phyloP scores from a whole-genome alignment of 2,113 vertebrate species.

The Atractosteus spatula region DNA sequence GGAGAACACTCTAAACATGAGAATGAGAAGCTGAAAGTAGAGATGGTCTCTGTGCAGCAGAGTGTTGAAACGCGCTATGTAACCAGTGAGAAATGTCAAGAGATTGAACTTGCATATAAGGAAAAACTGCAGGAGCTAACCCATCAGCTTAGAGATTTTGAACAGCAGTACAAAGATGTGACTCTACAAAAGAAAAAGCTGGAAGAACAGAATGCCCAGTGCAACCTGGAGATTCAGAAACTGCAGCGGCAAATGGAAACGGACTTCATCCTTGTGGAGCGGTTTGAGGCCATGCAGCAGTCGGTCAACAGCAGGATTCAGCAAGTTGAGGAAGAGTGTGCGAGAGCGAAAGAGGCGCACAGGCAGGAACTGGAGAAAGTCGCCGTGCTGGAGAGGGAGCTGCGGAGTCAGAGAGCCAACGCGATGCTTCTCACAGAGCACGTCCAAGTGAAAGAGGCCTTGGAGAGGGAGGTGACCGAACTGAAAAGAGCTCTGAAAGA shows the following conservation, averaged over 20 bases:
- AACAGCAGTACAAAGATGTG: conserved; percentile 53
- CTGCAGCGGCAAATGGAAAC: conserved; percentile 58
- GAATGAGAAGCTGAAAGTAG: conserved; percentile 60
- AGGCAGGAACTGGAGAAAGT: conserved; percentile 57
- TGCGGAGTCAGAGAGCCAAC: conserved; percentile 53
- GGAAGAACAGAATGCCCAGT: conserved; percentile 50
- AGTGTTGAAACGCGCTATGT: conserved; percentile 62
- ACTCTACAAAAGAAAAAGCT: conserved; percentile 53
- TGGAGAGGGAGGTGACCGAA: conserved; percentile 60
- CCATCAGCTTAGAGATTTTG: conserved; percentile 57
- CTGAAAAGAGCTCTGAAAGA: conserved; percentile 58
- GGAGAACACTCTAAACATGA: conserved; percentile 53
- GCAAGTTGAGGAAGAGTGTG: conserved; percentile 65
- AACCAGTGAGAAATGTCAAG: conserved; percentile 58
- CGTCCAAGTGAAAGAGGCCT: conserved; percentile 47
- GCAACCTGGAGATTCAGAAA: conserved; percentile 53
- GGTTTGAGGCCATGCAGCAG: conserved; percentile 66
- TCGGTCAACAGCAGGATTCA: conserved; percentile 59
- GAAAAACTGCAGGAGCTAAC: conserved; percentile 56
- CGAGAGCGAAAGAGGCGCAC: conserved; percentile 45
- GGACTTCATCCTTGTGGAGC: conserved; percentile 56
- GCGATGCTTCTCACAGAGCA: conserved; percentile 61
- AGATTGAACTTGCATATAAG: conserved; percentile 56
- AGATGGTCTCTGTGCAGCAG: conserved; percentile 61
- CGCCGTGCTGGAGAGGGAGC: conserved; percentile 58